Conservation (phyloP, 2,888 invertebrate species). For the Drosophila melanosoma region DNA sequence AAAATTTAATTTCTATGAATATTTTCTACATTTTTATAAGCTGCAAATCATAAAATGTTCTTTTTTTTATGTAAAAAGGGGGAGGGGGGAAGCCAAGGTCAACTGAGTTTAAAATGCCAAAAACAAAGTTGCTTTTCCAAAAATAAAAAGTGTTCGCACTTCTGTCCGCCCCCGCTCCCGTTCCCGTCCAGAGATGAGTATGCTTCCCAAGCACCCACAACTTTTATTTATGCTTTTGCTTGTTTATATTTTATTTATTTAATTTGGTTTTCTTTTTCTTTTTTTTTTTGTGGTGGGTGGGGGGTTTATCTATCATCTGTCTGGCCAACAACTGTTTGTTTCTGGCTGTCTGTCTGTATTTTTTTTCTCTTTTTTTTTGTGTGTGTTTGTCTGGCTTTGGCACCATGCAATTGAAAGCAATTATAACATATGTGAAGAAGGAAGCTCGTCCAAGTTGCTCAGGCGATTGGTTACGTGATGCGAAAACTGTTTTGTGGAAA, state of each 20-base stretch:
- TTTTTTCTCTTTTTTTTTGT: slow-evolving; percentile 29
- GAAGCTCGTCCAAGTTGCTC: slow-evolving; percentile 36
- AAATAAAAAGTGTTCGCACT: slow-evolving; percentile 33
- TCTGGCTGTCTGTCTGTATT: slow-evolving; percentile 20
- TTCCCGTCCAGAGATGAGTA: slow-evolving; percentile 30
- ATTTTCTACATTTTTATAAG: slow-evolving; percentile 25
- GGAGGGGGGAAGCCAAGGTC: slow-evolving; percentile 37
- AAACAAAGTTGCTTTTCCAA: slow-evolving; percentile 45
- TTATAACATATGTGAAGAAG: slow-evolving; percentile 68
- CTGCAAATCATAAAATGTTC: slow-evolving; percentile 15
- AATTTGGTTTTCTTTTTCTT: slow-evolving; percentile 1
- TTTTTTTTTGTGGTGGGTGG: slow-evolving; percentile 12
- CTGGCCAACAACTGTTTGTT: slow-evolving; percentile 61
- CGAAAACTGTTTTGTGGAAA: slow-evolving; percentile 34
- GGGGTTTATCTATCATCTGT: slow-evolving; percentile 69
- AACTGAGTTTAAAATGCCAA: slow-evolving; percentile 50
- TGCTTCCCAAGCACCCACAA: slow-evolving; percentile 35
- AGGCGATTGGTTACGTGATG: slow-evolving; percentile 53
- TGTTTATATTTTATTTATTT: slow-evolving; percentile 1
- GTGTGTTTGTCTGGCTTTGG: slow-evolving; percentile 51
- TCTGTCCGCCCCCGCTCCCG: slow-evolving; percentile 25
- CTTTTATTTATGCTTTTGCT: slow-evolving; percentile 11
- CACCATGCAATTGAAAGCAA: slow-evolving; percentile 71
- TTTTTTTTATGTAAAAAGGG: slow-evolving; percentile 17
- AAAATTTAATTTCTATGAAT: slow-evolving; percentile 14